Evolutionary conservation across 2,888 invertebrate species (phyloP).

Genomic region (Glyphotaelius pellucidus): DNA sequence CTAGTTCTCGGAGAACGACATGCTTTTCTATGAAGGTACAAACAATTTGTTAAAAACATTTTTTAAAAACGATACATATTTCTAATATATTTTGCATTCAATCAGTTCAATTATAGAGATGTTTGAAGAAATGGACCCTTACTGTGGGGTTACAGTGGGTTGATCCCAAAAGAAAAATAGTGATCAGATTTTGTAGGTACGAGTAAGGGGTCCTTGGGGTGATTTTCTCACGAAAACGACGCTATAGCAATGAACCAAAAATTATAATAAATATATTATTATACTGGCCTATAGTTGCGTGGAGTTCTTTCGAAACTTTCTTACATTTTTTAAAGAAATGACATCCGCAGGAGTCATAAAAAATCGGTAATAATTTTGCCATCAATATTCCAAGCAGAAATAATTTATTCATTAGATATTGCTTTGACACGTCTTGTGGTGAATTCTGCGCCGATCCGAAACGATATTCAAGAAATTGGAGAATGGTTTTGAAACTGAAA

Average conservation of each 20-base stretch:
- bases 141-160: background rate
- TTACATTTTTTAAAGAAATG: background rate
- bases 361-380: background rate
- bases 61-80: no score
- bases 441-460: background rate
- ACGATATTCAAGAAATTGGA: background rate
- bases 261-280: background rate
- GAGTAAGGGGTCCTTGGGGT: no score
- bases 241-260: background rate
- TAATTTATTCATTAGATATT: background rate
- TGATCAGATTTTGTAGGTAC: background rate
- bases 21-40: no score
- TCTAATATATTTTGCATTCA: no score
- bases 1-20: no score
- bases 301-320: background rate
- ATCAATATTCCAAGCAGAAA: background rate
- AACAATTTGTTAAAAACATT: background rate
- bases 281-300: background rate
- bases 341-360: background rate
- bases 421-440: background rate
- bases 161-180: background rate
- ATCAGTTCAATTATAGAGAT: no score
- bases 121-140: no score
- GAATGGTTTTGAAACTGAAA: background rate
- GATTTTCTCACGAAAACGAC: background rate